Base-by-base conservation (phyloP, 2,888 invertebrate genomes). In the Cryptocephalus primarius region DNA sequence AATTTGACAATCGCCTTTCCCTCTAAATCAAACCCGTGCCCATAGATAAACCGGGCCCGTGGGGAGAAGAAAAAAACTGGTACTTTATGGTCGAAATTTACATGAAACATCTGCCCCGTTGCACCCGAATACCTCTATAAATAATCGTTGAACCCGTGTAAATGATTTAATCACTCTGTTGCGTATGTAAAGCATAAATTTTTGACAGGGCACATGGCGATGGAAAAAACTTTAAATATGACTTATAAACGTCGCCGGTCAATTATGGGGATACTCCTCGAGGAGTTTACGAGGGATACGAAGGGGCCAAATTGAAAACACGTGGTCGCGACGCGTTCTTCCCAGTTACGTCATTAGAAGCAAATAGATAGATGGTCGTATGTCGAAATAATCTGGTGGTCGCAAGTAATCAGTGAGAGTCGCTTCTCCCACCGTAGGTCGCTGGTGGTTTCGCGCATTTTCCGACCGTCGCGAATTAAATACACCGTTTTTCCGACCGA, bases 111-210 rank as follows among this genome's bases (percentile, higher is more conserved):
- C 55, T 55, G 57, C 51, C 47, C 33, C 40, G 41, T 45, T 40
- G 12, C 50, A 51, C 36, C 12, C 36, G 36, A 54, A 55, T 50
- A 54, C 52, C 55, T 51, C 53, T 49, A 58, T 59, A 58, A 59
- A 58, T 58, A 58, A 57, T 57, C 54, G 51, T n/a, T 4, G 52
- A 52, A 46, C 50, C 53, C 56, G 50, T 55, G 53, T 55, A 55
- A 57, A 56, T 55, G 56, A 55, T 58, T 56, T 56, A 58, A 59
- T 56, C 49, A 49, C 48, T 22, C 13, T 36, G 49, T 46, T 48
- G 48, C 45, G 52, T 49, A 48, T 55, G 51, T 54, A 51, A 48
- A 47, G 52, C 56, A 54, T 56, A 58, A 57, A 56, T 57, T 55
- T 42, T 39, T 22, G 43, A 42, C 44, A 44, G 22, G 22, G 22